phyloP scores from a whole-genome alignment of 53 echinoderm and acorn worm genomes.

The Stichopus horrens region DNA sequence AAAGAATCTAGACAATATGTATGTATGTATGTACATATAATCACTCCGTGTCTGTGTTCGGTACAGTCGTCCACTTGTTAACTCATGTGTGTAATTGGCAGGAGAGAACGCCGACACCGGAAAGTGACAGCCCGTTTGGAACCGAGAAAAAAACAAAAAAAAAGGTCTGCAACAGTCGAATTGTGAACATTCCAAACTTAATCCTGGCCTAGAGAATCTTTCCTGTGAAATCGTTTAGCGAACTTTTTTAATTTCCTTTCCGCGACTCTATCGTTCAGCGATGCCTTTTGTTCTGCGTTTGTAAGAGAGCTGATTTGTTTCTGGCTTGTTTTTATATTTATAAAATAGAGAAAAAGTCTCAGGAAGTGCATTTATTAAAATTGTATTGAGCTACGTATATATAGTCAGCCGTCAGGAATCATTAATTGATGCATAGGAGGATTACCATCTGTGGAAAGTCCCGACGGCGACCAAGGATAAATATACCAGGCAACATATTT shows the following conservation, averaged over 20 bases:
- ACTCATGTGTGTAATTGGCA: constrained; percentile 13
- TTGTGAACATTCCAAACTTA: constrained; percentile 17
- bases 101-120: constrained; percentile 28
- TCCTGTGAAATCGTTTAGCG: constrained; percentile 46
- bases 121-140: constrained; percentile 20
- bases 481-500: too few relatives aligned
- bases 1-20: too few relatives aligned
- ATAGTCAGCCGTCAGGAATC: background rate
- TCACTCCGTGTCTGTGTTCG: background rate
- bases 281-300: constrained; percentile 33
- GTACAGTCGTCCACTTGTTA: background rate
- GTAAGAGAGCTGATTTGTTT: background rate
- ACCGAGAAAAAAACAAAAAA: background rate
- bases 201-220: constrained; percentile 25
- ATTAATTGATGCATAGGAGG: background rate
- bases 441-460: background rate
- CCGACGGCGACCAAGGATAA: background rate
- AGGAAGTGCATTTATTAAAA: constrained; percentile 18
- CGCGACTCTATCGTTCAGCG: background rate
- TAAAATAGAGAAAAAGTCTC: background rate
- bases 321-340: too few relatives aligned
- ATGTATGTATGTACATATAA: too few relatives aligned
- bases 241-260: constrained; percentile 49
- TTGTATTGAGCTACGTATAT: background rate
- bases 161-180: background rate